Evolutionary conservation across 2,888 invertebrate genomes (phyloP).

Genomic region (Phortica magna): DNA sequence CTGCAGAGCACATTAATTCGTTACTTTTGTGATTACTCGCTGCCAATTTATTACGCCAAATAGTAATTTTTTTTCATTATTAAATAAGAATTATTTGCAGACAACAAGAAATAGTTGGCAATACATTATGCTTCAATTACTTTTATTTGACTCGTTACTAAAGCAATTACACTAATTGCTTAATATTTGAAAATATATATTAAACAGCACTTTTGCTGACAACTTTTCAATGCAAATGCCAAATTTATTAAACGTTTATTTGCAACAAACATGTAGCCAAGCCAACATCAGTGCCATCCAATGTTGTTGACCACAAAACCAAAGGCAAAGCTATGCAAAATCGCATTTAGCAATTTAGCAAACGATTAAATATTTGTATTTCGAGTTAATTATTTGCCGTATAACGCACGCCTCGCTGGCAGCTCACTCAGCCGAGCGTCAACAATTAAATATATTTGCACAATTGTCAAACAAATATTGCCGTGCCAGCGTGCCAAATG

Average conservation of each 20-base stretch:
- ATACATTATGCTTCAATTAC: background rate
- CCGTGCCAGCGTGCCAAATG: background rate
- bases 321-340: background rate
- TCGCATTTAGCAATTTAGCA: slow-evolving; percentile 14
- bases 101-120: background rate
- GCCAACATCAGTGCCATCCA: background rate
- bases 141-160: background rate
- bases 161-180: background rate
- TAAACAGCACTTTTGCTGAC: background rate
- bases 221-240: background rate
- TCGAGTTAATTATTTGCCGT: slow-evolving; percentile 26
- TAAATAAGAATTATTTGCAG: background rate
- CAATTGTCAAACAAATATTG: slow-evolving; percentile 11
- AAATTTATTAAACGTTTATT: background rate
- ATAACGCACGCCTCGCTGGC: slow-evolving; percentile 7
- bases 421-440: slow-evolving; percentile 16
- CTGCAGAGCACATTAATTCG: background rate
- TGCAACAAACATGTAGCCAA: background rate
- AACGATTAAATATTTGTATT: slow-evolving; percentile 21
- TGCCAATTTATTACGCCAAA: no score
- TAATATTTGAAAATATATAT: background rate
- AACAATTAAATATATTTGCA: slow-evolving; percentile 46
- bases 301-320: background rate
- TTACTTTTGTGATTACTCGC: slow-evolving; percentile 1
- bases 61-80: background rate